phyloP scores from a whole-genome alignment of 2,888 invertebrate species.

The Axea sp. region DNA sequence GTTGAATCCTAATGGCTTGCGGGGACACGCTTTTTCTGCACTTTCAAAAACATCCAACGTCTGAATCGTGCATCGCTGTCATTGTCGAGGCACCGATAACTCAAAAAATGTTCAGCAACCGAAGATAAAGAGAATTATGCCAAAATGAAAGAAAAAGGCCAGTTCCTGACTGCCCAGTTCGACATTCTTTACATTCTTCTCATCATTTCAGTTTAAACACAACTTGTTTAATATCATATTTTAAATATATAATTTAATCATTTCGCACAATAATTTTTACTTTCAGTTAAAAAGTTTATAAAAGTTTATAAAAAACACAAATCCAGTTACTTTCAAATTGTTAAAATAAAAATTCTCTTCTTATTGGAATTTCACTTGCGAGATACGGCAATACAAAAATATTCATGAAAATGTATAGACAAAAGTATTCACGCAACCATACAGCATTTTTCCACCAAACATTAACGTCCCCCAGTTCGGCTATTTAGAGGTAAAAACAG shows the following conservation, averaged over 20 bases:
- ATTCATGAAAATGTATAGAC: no score
- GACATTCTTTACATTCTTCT: slow-evolving; percentile 20
- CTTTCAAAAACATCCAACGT: slow-evolving; percentile 61
- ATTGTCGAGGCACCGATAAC: slow-evolving; percentile 47
- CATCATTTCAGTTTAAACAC: slow-evolving; percentile 11
- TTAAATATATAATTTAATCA: no score
- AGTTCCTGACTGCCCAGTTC: neutral
- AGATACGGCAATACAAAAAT: no score
- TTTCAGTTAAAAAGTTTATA: no score
- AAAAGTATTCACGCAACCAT: no score
- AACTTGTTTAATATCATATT: neutral
- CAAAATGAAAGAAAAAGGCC: neutral
- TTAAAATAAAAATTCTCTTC: no score
- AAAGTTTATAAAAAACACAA: no score
- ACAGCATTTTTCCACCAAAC: no score
- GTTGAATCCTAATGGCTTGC: slow-evolving; percentile 72
- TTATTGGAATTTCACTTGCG: no score
- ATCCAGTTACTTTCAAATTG: no score
- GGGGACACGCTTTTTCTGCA: slow-evolving; percentile 59
- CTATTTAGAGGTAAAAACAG: slow-evolving; percentile 11
- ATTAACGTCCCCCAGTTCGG: no score
- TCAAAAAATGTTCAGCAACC: slow-evolving; percentile 43
- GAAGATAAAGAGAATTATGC: slow-evolving; percentile 20
- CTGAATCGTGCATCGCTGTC: slow-evolving; percentile 48
- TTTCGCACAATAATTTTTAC: no score